Evolutionary conservation across 2,888 invertebrate genomes (phyloP).

Genomic region (Cepaea hortensis): DNA sequence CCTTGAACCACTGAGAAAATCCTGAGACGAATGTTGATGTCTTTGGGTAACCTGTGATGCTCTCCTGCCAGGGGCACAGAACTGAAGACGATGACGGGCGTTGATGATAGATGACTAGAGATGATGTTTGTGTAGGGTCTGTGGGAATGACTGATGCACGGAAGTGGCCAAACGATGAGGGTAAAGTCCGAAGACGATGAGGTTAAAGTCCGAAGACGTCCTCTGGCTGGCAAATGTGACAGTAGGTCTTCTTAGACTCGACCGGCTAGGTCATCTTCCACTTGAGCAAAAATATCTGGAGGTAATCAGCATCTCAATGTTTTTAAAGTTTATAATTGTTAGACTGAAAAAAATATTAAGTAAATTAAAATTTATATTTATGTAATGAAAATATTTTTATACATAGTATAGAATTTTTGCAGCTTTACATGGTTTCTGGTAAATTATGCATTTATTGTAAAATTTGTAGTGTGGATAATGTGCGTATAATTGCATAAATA

Average conservation of each 20-base stretch:
- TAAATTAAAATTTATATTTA: too few relatives aligned
- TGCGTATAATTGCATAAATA: too few relatives aligned
- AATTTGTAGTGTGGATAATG: too few relatives aligned
- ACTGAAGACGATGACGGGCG: background rate
- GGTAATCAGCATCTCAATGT: constrained; percentile 43
- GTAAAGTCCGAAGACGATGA: constrained; percentile 20
- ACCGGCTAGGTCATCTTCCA: constrained; percentile 29
- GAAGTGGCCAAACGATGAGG: constrained; percentile 39
- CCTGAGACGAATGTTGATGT: constrained; percentile 14
- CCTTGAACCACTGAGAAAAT: constrained; percentile 21
- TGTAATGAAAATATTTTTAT: too few relatives aligned
- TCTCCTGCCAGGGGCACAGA: background rate
- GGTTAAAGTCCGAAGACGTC: constrained; percentile 43
- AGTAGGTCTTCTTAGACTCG: constrained; percentile 37
- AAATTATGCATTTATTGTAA: too few relatives aligned
- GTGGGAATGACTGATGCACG: constrained; percentile 8
- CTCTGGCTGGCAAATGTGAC: constrained; percentile 38
- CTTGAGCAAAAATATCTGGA: constrained; percentile 23
- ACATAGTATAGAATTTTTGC: too few relatives aligned
- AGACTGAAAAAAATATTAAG: too few relatives aligned
- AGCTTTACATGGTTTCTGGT: too few relatives aligned
- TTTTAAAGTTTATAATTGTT: background rate
- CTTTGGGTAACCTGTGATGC: constrained; percentile 36
- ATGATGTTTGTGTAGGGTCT: constrained; percentile 6
- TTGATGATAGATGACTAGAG: background rate